A percentile compares a stretch with the other conserved stretches of the same genome.
These are phyloP conservation scores for Melanocharis versteri DNA, from an alignment of 2,113 vertebrate species.

Conservation along the genomic window DNA sequence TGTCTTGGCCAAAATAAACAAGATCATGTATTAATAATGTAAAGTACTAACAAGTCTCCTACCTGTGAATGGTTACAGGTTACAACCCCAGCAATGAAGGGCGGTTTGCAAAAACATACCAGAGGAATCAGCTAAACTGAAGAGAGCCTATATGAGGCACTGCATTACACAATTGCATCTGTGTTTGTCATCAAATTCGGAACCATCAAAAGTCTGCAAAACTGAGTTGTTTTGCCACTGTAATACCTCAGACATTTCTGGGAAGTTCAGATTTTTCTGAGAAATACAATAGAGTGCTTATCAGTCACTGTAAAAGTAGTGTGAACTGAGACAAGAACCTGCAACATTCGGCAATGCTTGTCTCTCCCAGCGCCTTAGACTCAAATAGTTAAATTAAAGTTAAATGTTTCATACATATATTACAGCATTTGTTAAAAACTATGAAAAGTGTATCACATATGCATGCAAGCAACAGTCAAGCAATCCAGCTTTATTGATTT, in stretches of 20 bases:
- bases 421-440: background rate
- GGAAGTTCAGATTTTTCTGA: slow-evolving; percentile 23
- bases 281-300: background rate
- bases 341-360: background rate
- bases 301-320: background rate
- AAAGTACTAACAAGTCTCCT: background rate
- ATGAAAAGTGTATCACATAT: background rate
- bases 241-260: slow-evolving; percentile 18
- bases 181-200: slow-evolving; percentile 3
- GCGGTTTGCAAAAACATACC: background rate
- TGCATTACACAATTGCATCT: background rate
- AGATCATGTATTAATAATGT: background rate
- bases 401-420: background rate
- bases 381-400: background rate
- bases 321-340: background rate
- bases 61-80: background rate
- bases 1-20: background rate
- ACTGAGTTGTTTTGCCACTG: background rate
- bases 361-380: background rate
- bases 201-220: background rate
- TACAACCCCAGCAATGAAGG: background rate
- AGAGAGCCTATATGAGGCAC: background rate
- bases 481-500: background rate
- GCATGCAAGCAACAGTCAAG: background rate
- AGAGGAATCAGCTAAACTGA: background rate